These are phyloP conservation scores for Drosophila malerkotliana DNA, from an alignment of 1,140 invertebrate genomes.

Conservation along the genomic window DNA sequence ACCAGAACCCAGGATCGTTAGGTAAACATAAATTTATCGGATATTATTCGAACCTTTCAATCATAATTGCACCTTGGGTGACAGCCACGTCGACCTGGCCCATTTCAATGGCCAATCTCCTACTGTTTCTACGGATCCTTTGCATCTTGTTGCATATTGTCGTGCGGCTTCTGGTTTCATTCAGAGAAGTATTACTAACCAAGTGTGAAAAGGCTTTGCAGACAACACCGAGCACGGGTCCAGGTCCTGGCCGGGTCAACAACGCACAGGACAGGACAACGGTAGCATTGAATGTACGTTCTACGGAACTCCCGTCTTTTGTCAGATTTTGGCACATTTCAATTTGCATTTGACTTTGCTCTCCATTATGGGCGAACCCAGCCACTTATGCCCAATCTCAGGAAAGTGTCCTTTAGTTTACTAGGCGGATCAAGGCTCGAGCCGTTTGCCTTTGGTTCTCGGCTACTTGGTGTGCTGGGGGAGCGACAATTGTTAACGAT, in stretches of 20 bases:
- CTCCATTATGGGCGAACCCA: slow-evolving; percentile 47
- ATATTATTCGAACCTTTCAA: slow-evolving; percentile 82
- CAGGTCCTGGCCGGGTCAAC: slow-evolving; percentile 4
- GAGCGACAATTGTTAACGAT: slow-evolving; percentile 61
- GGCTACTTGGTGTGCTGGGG: slow-evolving; percentile 13
- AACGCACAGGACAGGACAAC: slow-evolving; percentile 1
- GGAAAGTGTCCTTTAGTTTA: slow-evolving; percentile 27
- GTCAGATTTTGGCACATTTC: slow-evolving; percentile 57
- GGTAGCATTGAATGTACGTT: slow-evolving; percentile 49
- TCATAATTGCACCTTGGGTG: slow-evolving; percentile 77
- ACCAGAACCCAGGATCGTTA: slow-evolving; percentile 64
- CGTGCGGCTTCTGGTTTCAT: slow-evolving; percentile 18
- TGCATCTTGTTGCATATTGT: slow-evolving; percentile 24
- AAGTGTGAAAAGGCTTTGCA: slow-evolving; percentile 78
- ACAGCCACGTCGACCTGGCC: slow-evolving; percentile 39
- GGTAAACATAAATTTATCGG: slow-evolving; percentile 82
- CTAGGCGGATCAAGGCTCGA: slow-evolving; percentile 58
- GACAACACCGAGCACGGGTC: slow-evolving; percentile 18
- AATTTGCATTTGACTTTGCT: slow-evolving; percentile 82
- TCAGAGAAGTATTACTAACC: slow-evolving; percentile 43
- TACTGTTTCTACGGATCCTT: slow-evolving; percentile 47
- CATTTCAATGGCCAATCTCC: slow-evolving; percentile 45
- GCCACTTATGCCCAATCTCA: slow-evolving; percentile 61
- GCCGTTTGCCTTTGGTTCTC: slow-evolving; percentile 13
- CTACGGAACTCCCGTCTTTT: slow-evolving; percentile 46